These are phyloP conservation scores for Andrena camellia DNA, from an alignment of 2,888 invertebrate genomes.

Conservation along the genomic window DNA sequence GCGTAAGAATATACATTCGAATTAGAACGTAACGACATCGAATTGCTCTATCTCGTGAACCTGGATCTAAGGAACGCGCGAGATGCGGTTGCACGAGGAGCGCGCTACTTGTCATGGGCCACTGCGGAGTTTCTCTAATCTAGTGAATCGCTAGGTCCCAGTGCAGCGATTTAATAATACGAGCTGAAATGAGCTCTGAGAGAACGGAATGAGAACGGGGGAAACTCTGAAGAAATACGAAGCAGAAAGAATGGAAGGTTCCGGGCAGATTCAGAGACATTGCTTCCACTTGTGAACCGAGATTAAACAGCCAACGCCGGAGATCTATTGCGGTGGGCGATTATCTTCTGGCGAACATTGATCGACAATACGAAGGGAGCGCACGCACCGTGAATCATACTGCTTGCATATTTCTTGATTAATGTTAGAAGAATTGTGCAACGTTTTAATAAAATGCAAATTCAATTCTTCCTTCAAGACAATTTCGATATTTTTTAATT, in stretches of 20 bases:
- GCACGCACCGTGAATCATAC: background rate
- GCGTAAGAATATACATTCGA: background rate
- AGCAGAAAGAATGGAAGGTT: background rate
- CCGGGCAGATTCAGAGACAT: background rate
- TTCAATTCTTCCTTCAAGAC: too few species aligned
- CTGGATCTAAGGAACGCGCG: background rate
- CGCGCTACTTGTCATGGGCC: constrained; percentile 17
- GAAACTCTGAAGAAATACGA: constrained; percentile 7
- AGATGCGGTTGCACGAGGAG: constrained; percentile 23
- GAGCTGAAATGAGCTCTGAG: constrained; percentile 27
- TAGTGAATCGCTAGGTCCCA: constrained; percentile 40
- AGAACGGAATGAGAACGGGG: background rate
- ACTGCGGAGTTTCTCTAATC: constrained; percentile 41
- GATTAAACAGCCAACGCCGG: background rate
- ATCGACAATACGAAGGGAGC: too few species aligned
- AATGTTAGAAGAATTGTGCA: background rate
- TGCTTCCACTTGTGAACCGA: background rate
- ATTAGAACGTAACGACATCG: background rate
- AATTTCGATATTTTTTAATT: too few species aligned
- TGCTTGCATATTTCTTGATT: background rate
- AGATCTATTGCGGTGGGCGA: too few species aligned
- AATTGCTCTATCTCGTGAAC: background rate
- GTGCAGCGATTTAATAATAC: constrained; percentile 38
- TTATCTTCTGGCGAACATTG: too few species aligned
- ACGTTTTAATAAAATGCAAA: too few species aligned